Percentiles rank a stretch among this genome's conserved stretches.
These are phyloP conservation scores for Erpetoichthys calabaricus DNA, from an alignment of 2,797 vertebrate genomes.

Conservation along the genomic window DNA sequence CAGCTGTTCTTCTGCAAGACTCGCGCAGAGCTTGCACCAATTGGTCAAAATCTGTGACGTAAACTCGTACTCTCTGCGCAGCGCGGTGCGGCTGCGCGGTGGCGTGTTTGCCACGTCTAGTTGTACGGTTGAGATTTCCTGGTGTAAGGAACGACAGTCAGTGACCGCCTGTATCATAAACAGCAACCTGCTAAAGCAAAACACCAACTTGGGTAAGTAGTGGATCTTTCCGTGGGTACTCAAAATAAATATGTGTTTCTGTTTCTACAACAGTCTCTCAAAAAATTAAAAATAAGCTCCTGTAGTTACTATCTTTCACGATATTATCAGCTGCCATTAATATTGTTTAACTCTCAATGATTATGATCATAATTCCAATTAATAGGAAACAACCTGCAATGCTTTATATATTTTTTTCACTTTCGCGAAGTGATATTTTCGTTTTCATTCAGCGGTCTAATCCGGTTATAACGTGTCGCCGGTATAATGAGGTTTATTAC, in stretches of 20 bases:
- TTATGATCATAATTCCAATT: too few relatives aligned
- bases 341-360: too few relatives aligned
- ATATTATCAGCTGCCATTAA: too few relatives aligned
- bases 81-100: constrained; percentile 30
- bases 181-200: constrained; percentile 34
- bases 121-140: constrained; percentile 42
- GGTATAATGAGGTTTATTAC: neutral
- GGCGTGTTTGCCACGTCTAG: constrained; percentile 50
- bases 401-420: too few relatives aligned
- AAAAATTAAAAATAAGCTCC: constrained; percentile 21
- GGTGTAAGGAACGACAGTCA: constrained; percentile 34
- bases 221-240: neutral
- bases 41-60: too few relatives aligned
- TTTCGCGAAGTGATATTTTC: neutral
- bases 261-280: neutral
- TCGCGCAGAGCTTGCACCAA: too few relatives aligned
- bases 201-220: constrained; percentile 35
- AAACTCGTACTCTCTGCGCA: neutral
- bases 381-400: too few relatives aligned
- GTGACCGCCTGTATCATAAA: constrained; percentile 29
- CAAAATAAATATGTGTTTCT: neutral
- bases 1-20: too few relatives aligned
- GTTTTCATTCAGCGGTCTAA: neutral
- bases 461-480: neutral
- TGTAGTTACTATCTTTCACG: constrained; percentile 4